Conservation (phyloP, 2,797 vertebrate genomes). For the Clangula hyemalis region DNA sequence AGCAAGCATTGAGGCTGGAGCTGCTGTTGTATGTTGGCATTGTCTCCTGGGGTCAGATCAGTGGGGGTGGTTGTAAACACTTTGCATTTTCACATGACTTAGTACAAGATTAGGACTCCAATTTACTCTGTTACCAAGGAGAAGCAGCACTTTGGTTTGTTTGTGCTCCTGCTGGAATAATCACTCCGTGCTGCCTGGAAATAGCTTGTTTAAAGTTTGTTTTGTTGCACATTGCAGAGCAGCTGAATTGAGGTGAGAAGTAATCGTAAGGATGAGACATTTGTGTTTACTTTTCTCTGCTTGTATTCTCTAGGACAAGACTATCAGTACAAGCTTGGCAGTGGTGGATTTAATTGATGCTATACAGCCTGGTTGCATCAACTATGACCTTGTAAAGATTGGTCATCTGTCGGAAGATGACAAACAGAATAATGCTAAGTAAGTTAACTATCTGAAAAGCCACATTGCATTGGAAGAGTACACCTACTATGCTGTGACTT, state of each 20-base stretch:
- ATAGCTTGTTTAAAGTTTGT: not conserved
- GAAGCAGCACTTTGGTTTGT: not conserved
- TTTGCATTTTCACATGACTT: not conserved
- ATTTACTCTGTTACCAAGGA: not conserved
- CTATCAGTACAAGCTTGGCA: conserved; percentile 88
- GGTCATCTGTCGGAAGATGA: conserved; percentile 85
- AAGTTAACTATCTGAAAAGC: conserved; percentile 53
- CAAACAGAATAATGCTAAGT: conserved; percentile 95
- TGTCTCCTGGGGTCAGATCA: not conserved
- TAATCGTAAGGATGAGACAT: not conserved
- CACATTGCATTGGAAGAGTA: not conserved
- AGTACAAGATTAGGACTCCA: no score
- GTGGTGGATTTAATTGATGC: conserved; percentile 96
- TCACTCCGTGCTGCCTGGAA: not conserved
- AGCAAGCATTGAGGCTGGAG: not conserved
- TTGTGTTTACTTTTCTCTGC: not conserved
- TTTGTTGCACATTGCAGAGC: not conserved
- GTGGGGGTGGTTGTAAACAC: not conserved
- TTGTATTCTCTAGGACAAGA: conserved; percentile 84
- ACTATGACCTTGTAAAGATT: conserved; percentile 91
- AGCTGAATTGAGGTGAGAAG: not conserved
- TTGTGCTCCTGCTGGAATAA: not conserved
- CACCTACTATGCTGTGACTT: rapidly evolving
- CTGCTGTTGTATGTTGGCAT: not conserved
- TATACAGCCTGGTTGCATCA: conserved; percentile 92